Base-by-base conservation (phyloP, 2,113 vertebrate genomes). In the Fulica atra region DNA sequence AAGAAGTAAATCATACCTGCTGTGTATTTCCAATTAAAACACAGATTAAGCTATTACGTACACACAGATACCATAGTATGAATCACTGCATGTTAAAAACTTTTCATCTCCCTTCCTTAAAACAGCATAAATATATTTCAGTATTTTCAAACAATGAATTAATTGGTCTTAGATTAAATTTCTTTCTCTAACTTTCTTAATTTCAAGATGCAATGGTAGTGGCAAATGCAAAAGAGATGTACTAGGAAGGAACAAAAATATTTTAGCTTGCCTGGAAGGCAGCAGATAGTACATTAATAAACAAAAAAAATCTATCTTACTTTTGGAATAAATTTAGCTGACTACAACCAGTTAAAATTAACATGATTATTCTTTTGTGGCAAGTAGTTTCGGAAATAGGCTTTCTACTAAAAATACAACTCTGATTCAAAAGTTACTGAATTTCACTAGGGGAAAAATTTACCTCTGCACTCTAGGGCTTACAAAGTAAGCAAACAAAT, bases 291-390 rank as follows among this genome's bases (percentile, higher is more conserved):
- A 51, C 25, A 80, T 42, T 80, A 81, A 86, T 80, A 73, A 72
- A 64, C 1, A 44, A 44, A 92, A 61, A 65, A 56, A 10, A 28
- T 78, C 44, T 46, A 23, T 61, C 94, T 94, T 74, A 64, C 48
- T 86, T 70, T 69, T 76, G 25, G 19, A 78, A 93, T 89, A 90
- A 87, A 74, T 13, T 71, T 78, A 68, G 20, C 12, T 59, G 31
- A 61, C 25, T 71, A 18, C 66, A 40, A 90, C 81, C 61, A 91
- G 35, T 61, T 90, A 92, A 96, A 95, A 90, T 84, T 53, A 93
- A 63, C 53, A 57, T 26, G 11, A 13, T 82, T 79, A 63, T 40
- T 86, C 66, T 88, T 94, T 70, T 4, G 0, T 79, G 42, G 29
- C 21, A 74, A 31, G 50, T 33, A 73, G 88, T 72, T 85, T 92